Evolutionary conservation across 2,888 invertebrate species (phyloP), one percentile per base, ranked within the genome.

Genomic region (Euspilapteryx auroguttella): DNA sequence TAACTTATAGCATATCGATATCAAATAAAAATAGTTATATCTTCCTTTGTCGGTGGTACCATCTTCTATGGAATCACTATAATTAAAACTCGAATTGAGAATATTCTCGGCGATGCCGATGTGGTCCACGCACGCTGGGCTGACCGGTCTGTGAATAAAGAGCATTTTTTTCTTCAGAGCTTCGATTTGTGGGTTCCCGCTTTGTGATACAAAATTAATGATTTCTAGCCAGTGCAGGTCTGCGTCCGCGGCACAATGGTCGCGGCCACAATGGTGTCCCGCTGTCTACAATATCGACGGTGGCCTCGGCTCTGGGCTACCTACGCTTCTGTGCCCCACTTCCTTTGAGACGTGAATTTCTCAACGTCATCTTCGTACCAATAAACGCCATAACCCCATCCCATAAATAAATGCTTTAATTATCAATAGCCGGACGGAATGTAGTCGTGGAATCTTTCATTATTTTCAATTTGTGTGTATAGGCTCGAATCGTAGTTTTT

Each of bases 201-300:
- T 69, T 75, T 75, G 75, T 71, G 69, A 56, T 69, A 61, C 53
- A 63, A 66, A 73, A 75, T 75, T 75, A 75, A 75, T 75, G 75
- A 73, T 71, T 75, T 71, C 65, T 64, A 64, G 71, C 63, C 69
- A 66, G 65, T 56, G 59, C 62, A 57, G 49, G 50, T 56, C 51
- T 49, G 55, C 56, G 55, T 55, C 55, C 48, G 55, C 38, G 46
- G 50, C 38, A 73, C 69, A 71, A 73, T 59, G 49, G 59, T 27
- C 27, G 31, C 46, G 59, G 55, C 62, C 65, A 75, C 75, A 75
- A 75, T 61, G 64, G 71, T 61, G 62, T 47, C 75, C 75, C 69
- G 75, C 73, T 69, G 75, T 63, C 73, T 58, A 45, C 52, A 50
- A 63, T 69, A 75, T 69, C 63, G 65, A 69, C 66, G 64, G 66